Evolutionary conservation across 1,140 invertebrate genomes (phyloP).

Genomic region (Drosophila simulans): DNA sequence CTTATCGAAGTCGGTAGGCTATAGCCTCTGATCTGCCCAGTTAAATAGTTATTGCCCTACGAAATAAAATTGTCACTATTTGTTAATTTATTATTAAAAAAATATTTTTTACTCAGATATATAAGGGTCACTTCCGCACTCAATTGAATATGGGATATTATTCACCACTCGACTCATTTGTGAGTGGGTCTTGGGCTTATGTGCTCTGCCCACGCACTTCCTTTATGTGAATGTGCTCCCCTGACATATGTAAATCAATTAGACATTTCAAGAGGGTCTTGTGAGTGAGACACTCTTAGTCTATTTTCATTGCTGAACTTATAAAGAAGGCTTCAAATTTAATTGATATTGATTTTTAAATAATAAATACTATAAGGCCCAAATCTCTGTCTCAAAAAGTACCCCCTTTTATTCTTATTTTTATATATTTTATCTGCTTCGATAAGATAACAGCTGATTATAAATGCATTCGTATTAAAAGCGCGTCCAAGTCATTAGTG

Average conservation of each 20-base stretch:
- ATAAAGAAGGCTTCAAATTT: not conserved
- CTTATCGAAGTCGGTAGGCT: slow-evolving; percentile 11
- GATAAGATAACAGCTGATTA: too few species aligned
- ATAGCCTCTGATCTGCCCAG: not conserved
- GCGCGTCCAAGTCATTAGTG: not conserved
- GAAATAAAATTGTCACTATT: not conserved
- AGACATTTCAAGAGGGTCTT: slow-evolving; percentile 26
- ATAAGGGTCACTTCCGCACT: slow-evolving; percentile 1
- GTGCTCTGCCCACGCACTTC: slow-evolving; percentile 34
- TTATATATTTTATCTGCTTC: too few species aligned
- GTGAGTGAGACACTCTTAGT: slow-evolving; percentile 37
- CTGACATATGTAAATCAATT: slow-evolving; percentile 65
- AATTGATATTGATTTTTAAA: not conserved
- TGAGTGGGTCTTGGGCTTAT: slow-evolving; percentile 49
- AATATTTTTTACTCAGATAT: not conserved
- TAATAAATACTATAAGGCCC: not conserved
- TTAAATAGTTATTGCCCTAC: not conserved
- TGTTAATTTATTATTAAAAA: not conserved
- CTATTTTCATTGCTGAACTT: not conserved
- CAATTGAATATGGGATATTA: not conserved
- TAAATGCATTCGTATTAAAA: too few species aligned
- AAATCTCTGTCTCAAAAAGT: too few species aligned
- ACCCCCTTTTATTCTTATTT: too few species aligned
- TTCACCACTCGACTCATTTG: slow-evolving; percentile 1
- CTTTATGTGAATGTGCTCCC: slow-evolving; percentile 11